Evolutionary conservation across 2,888 invertebrate species (phyloP).

Genomic region (Andricus quercusramuli): DNA sequence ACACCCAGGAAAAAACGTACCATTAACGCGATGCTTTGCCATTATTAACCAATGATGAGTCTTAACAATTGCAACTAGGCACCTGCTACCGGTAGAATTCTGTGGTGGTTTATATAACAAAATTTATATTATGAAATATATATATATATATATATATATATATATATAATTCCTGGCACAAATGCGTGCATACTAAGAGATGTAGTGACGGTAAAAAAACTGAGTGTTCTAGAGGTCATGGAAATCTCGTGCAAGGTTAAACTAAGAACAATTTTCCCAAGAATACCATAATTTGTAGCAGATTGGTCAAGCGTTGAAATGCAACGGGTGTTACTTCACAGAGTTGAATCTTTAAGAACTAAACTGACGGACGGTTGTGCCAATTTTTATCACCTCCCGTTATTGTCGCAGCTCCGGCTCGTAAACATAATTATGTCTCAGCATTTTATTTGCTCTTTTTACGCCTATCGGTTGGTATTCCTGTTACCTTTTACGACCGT

Average conservation of each 20-base stretch:
- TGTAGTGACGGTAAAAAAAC: neutral
- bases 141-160: neutral
- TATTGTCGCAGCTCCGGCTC: conserved; percentile 67
- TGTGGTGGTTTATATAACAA: too few species aligned
- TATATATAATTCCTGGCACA: neutral
- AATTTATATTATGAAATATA: too few species aligned
- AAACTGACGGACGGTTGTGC: conserved; percentile 38
- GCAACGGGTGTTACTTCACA: neutral
- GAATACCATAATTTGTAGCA: conserved; percentile 6
- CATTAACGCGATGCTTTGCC: too few species aligned
- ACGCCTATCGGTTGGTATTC: conserved; percentile 52
- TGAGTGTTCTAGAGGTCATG: neutral
- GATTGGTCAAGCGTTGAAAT: conserved; percentile 12
- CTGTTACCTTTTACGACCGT: conserved; percentile 68
- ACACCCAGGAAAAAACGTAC: too few species aligned
- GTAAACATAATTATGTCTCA: conserved; percentile 69
- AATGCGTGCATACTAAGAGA: neutral
- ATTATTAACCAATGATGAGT: too few species aligned
- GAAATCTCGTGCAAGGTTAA: conserved; percentile 10
- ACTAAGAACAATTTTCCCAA: neutral
- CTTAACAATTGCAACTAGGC: too few species aligned
- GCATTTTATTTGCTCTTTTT: conserved; percentile 48
- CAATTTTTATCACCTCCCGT: conserved; percentile 60
- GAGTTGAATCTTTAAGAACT: conserved; percentile 20
- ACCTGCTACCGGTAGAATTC: neutral